A percentile compares a stretch with the other conserved stretches of the same genome.
phyloP scores from a whole-genome alignment of 2,113 vertebrate species.

The Pterocles burchelli region DNA sequence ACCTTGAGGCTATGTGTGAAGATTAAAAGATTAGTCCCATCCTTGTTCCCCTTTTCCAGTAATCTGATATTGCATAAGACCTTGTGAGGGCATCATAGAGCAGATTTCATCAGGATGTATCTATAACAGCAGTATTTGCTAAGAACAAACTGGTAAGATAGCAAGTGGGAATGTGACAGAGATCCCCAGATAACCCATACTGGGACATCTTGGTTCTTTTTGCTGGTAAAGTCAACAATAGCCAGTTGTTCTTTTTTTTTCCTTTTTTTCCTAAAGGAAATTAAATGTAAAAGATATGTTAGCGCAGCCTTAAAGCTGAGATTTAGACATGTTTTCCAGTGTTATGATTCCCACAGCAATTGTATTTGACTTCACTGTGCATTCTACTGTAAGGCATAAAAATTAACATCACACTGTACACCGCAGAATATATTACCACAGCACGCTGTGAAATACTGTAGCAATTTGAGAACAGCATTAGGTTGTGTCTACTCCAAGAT shows the following conservation, averaged over 20 bases:
- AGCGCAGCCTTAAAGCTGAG: not conserved
- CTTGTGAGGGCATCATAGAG: not conserved
- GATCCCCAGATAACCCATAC: not conserved
- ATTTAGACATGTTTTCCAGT: constrained; percentile 43
- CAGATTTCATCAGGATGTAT: not conserved
- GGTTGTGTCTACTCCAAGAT: not conserved
- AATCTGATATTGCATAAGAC: not conserved
- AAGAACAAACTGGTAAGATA: not conserved
- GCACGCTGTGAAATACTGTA: constrained; percentile 12
- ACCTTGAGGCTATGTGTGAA: not conserved
- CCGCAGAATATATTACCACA: constrained; percentile 3
- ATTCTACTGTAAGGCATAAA: constrained; percentile 52
- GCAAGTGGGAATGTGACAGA: not conserved
- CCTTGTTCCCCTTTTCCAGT: not conserved
- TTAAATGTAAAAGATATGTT: constrained; percentile 53
- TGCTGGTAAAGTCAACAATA: not conserved
- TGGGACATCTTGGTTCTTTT: not conserved
- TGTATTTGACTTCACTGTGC: constrained; percentile 28
- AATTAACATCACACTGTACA: constrained; percentile 43
- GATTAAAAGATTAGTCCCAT: not conserved
- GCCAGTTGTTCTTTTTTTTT: not conserved
- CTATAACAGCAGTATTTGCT: not conserved
- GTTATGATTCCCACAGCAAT: constrained; percentile 54
- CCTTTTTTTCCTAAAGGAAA: not conserved
- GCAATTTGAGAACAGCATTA: constrained; percentile 12